Conservation (phyloP, 2,888 invertebrate genomes). For the Oscheius sp. region DNA sequence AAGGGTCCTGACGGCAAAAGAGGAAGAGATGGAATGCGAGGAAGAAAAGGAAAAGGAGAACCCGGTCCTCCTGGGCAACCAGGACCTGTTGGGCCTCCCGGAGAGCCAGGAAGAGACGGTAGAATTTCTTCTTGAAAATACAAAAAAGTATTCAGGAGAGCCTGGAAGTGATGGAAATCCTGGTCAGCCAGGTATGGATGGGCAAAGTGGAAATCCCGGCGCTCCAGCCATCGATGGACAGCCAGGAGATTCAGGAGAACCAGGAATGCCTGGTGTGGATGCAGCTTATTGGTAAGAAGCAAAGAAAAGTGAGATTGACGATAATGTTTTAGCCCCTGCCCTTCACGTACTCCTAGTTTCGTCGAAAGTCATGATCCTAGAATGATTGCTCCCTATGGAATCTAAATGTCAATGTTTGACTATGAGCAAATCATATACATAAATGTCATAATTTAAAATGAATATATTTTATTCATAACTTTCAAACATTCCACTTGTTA, state of each 20-base stretch:
- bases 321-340: slow-evolving; percentile 3
- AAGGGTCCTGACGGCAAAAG: slow-evolving; percentile 40
- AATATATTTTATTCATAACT: neutral
- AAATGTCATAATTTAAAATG: no score
- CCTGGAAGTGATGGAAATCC: slow-evolving; percentile 32
- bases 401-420: no score
- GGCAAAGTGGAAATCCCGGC: slow-evolving; percentile 14
- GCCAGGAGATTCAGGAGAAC: slow-evolving; percentile 32
- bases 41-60: slow-evolving; percentile 30
- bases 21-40: slow-evolving; percentile 39
- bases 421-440: no score
- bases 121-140: no score
- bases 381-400: slow-evolving; percentile 15
- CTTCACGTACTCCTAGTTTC: slow-evolving; percentile 1
- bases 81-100: slow-evolving; percentile 45
- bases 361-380: slow-evolving; percentile 15
- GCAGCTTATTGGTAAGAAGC: slow-evolving; percentile 14
- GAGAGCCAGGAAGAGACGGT: slow-evolving; percentile 37
- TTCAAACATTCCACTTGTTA: no score
- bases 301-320: no score
- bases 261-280: slow-evolving; percentile 37
- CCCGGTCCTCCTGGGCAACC: slow-evolving; percentile 35
- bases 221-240: slow-evolving; percentile 20
- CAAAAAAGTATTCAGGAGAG: no score
- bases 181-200: slow-evolving; percentile 23